These are phyloP conservation scores for Emydura subglobosa DNA, from an alignment of 2,113 vertebrate genomes.

Conservation along the genomic window DNA sequence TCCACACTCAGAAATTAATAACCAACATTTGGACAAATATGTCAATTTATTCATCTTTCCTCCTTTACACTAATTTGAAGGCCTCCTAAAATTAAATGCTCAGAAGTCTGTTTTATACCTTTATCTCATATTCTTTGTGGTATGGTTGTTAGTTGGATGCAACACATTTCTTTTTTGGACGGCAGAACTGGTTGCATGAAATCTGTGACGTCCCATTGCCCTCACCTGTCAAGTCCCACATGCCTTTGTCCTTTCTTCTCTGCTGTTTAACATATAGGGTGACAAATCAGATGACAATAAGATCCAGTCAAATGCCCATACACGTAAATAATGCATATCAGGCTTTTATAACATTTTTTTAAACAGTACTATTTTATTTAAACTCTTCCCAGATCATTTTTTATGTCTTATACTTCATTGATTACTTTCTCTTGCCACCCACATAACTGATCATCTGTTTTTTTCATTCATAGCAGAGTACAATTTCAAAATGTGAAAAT, in stretches of 20 bases:
- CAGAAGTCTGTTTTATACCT: neutral
- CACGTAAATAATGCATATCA: neutral
- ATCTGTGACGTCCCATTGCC: neutral
- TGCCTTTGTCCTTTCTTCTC: no score
- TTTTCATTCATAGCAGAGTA: slow-evolving; percentile 32
- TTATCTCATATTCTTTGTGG: neutral
- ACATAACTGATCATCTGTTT: slow-evolving; percentile 9
- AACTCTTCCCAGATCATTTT: slow-evolving; percentile 45
- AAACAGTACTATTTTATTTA: neutral
- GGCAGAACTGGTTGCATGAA: neutral
- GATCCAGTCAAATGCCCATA: neutral
- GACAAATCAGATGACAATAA: neutral
- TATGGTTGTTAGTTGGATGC: neutral
- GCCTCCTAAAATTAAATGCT: neutral
- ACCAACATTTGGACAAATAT: neutral
- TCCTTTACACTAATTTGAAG: neutral
- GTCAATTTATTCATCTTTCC: neutral
- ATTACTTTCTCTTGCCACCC: neutral
- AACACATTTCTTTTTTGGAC: neutral
- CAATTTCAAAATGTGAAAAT: slow-evolving; percentile 12
- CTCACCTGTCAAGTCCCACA: neutral
- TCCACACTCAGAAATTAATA: neutral
- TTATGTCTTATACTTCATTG: slow-evolving; percentile 26
- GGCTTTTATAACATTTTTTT: neutral
- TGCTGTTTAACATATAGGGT: neutral